Percentiles rank a stretch among this genome's conserved stretches.
Evolutionary conservation across 2,113 vertebrate species (phyloP).

Genomic region (Cairina moschata): DNA sequence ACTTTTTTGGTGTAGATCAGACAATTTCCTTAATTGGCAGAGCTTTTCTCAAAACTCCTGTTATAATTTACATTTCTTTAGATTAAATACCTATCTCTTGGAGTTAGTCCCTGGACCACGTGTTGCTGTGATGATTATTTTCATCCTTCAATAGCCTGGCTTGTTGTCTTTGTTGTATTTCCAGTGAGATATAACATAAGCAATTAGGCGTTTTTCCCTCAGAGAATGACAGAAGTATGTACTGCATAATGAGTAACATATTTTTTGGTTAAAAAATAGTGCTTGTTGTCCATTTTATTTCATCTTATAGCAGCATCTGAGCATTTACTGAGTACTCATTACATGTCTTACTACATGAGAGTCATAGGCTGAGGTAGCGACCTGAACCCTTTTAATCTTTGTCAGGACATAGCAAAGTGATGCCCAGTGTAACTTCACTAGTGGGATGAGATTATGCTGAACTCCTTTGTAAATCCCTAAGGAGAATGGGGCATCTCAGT

Average conservation of each 20-base stretch:
- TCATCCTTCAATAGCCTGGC: background rate
- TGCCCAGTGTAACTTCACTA: background rate
- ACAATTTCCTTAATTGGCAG: background rate
- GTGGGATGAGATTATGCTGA: background rate
- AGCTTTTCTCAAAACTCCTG: background rate
- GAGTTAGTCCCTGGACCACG: background rate
- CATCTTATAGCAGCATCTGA: background rate
- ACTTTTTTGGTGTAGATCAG: background rate
- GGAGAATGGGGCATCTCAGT: background rate
- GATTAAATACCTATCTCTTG: background rate
- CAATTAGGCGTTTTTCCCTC: conserved; percentile 1
- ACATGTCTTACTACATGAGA: background rate
- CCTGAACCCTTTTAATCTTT: background rate
- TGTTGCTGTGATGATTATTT: background rate
- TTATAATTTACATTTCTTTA: background rate
- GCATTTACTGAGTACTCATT: background rate
- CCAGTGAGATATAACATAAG: background rate
- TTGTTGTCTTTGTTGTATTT: conserved; percentile 8
- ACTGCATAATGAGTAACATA: background rate
- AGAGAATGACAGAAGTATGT: background rate
- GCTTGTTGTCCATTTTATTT: background rate
- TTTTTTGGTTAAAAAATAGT: conserved; percentile 10
- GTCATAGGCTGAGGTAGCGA: background rate
- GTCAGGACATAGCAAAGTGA: background rate
- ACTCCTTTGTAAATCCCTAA: background rate